phyloP scores from a whole-genome alignment of 2,888 invertebrate species.

The Dexiosoma caninum region DNA sequence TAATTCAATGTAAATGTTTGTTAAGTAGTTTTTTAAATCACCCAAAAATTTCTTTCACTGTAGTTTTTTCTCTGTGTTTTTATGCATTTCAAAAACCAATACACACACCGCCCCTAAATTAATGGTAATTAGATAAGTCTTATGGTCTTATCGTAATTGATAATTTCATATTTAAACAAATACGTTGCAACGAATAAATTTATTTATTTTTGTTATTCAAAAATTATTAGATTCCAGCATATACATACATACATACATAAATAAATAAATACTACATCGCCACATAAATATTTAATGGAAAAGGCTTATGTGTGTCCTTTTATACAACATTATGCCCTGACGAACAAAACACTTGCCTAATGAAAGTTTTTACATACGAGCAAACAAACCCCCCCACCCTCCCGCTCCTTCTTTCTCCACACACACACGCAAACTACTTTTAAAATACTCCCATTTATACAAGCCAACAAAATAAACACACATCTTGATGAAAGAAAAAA shows the following conservation, averaged over 20 bases:
- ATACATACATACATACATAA: no score
- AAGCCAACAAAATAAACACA: not conserved
- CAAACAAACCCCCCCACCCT: not conserved
- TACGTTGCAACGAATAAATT: not conserved
- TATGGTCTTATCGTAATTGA: not conserved
- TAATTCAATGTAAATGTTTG: constrained; percentile 18
- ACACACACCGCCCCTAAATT: not conserved
- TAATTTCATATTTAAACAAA: not conserved
- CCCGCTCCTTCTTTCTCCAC: constrained; percentile 5
- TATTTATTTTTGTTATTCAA: not conserved
- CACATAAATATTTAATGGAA: not conserved
- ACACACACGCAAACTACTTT: no score
- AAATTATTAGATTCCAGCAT: not conserved
- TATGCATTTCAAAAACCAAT: not conserved
- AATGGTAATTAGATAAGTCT: not conserved
- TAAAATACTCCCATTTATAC: constrained; percentile 16
- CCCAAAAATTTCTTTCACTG: not conserved
- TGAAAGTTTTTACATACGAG: constrained; percentile 2
- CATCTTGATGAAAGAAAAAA: not conserved
- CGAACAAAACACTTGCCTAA: constrained; percentile 19
- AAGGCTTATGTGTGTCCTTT: constrained; percentile 10
- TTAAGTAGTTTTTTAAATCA: constrained; percentile 23
- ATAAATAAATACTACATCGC: not conserved
- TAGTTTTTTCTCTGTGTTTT: not conserved
- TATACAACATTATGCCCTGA: constrained; percentile 30